Evolutionary conservation across 2,888 invertebrate species (phyloP), one percentile per base, ranked within the genome.

Genomic region (Drosophila rubida): DNA sequence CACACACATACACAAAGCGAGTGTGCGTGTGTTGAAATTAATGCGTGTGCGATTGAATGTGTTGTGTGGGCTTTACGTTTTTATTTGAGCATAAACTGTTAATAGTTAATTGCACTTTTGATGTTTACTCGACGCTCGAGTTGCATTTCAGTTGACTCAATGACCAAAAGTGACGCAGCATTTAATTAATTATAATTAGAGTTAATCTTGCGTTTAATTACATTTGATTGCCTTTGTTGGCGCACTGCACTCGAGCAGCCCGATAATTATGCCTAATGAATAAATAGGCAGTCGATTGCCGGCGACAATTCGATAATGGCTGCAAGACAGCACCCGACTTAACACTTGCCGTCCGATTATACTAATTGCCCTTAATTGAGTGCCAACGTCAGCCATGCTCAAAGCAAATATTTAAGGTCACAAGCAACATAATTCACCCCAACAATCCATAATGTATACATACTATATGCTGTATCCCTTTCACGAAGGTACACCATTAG

Each of bases 161-260:
- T 60, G 55, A 16, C 39, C 70, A 57, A 67, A 67, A 64, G 42
- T 65, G 69, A 59, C 66, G 60, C 61, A 35, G 49, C 81, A 65
- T 67, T 88, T 78, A 88, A 84, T 84, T 88, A 71, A 88, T 88
- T 84, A 76, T 76, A 88, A 87, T 88, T 87, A 69, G 71, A 71
- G 76, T 80, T 84, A 84, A 84, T 88, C 87, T 78, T 69, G 67
- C 69, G 62, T 74, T 84, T 86, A 88, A 87, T 88, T 88, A 86
- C 73, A 70, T 80, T 83, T 79, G 75, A 87, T 80, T 89, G 84
- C 73, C 75, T 66, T 60, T 68, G 80, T 50, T 67, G 67, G 41
- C 59, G 11, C 50, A 19, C 41, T 41, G 55, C 63, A 59, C 61
- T 63, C 37, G 23, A 42, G 32, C 46, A 45, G 41, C 39, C 30